phyloP scores from a whole-genome alignment of 1,140 invertebrate genomes.

The Gryon sp. region DNA sequence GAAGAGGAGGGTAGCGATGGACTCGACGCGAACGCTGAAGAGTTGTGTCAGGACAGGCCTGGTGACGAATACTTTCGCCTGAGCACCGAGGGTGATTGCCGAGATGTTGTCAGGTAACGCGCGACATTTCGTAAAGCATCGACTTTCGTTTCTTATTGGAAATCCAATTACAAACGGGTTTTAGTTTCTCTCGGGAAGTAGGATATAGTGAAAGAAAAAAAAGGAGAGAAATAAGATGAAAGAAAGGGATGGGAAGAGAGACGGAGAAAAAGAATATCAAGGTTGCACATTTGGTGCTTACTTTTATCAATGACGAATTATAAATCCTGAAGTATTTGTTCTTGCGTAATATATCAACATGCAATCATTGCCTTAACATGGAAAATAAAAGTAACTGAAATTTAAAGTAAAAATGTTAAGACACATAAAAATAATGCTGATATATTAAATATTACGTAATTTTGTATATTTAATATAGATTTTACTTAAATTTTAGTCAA shows the following conservation, averaged over 20 bases:
- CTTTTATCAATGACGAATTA: constrained; percentile 42
- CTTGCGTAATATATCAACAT: constrained; percentile 26
- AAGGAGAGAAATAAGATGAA: constrained; percentile 13
- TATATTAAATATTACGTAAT: no score
- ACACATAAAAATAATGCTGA: no score
- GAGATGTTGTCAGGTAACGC: constrained; percentile 94
- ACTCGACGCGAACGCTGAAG: constrained; percentile 86
- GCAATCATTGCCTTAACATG: no score
- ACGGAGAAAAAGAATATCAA: constrained; percentile 34
- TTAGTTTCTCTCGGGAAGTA: constrained; percentile 65
- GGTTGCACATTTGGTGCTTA: constrained; percentile 33
- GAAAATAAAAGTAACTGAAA: no score
- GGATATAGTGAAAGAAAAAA: constrained; percentile 46
- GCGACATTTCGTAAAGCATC: constrained; percentile 49
- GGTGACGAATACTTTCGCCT: constrained; percentile 94
- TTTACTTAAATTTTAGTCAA: no score
- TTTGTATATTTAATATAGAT: no score
- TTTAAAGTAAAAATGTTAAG: no score
- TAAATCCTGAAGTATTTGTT: constrained; percentile 7
- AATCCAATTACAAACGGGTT: constrained; percentile 64
- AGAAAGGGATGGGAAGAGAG: constrained; percentile 22
- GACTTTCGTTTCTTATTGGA: constrained; percentile 61
- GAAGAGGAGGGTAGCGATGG: constrained; percentile 84
- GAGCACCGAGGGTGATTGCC: constrained; percentile 90
- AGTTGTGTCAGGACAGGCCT: constrained; percentile 90